Evolutionary conservation across 2,797 vertebrate species (phyloP).

Genomic region (Decapterus maruadsi): DNA sequence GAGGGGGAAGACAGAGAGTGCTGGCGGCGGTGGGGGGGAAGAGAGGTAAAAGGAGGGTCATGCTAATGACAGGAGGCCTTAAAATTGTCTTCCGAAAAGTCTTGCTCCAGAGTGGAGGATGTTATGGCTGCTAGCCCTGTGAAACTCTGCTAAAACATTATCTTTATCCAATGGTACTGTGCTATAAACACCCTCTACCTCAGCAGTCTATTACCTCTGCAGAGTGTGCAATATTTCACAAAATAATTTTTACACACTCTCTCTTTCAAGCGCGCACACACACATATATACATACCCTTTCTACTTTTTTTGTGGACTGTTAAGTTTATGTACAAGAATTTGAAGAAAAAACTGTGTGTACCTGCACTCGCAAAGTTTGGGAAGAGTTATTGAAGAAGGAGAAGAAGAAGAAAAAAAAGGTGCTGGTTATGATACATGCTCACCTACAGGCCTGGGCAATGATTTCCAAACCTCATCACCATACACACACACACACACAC

Average conservation of each 20-base stretch:
- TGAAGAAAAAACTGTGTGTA: constrained; percentile 40
- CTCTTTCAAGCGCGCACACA: not conserved
- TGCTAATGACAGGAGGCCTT: constrained; percentile 58
- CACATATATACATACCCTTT: constrained; percentile 3
- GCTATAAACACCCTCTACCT: constrained; percentile 57
- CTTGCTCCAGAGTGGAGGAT: constrained; percentile 20
- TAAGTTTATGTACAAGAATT: constrained; percentile 46
- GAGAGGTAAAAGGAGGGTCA: constrained; percentile 70
- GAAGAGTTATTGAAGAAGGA: constrained; percentile 28
- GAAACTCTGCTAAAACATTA: constrained; percentile 69
- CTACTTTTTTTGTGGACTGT: constrained; percentile 42
- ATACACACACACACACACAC: constrained; percentile 45
- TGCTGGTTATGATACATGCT: constrained; percentile 36
- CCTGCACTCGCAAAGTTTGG: constrained; percentile 54
- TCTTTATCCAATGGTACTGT: constrained; percentile 57
- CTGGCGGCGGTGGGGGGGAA: constrained; percentile 3
- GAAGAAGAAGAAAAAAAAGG: not conserved
- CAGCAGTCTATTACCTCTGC: constrained; percentile 60
- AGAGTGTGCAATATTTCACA: constrained; percentile 53
- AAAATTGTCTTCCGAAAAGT: constrained; percentile 46
- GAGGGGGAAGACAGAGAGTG: constrained; percentile 7
- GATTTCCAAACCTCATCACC: constrained; percentile 49
- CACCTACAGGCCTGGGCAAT: constrained; percentile 56
- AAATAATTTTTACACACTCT: constrained; percentile 49
- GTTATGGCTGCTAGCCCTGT: constrained; percentile 29